Evolutionary conservation across 2,113 vertebrate genomes (phyloP), one percentile per base, ranked within the genome.

Genomic region (Nerophis lumbriciformis): DNA sequence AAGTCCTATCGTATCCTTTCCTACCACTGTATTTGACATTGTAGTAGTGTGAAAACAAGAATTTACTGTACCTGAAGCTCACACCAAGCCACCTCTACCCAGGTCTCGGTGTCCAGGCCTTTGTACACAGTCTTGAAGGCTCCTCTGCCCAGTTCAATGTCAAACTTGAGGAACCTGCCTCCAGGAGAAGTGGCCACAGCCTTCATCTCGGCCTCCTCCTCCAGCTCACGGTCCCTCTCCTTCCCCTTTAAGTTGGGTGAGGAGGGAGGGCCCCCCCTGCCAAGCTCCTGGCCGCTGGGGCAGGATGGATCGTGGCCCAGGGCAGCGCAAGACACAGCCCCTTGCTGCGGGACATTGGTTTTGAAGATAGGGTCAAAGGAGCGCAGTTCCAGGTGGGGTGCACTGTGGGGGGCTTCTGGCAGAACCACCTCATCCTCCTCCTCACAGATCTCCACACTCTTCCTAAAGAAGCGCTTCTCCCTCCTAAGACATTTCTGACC

Each of bases 71-170:
- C 94, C 94, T 97, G 94, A 63, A 97, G 85, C 79, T 96, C 95
- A 74, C 95, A 96, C 95, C 95, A 97, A 69, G 95, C 95, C 79
- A 97, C 95, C 76, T 97, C 95, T 73, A 97, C 95, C 94, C 94
- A 95, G 0, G 94, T 97, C 71, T 95, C 95, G 0, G 94, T 95
- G 83, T 97, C 95, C 66, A 97, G 84, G 64, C 95, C 95, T 87
- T 97, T 97, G 80, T 94, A 97, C 15, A 97, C 95, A 0, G 94
- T 96, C 84, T 97, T 97, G 81, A 97, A 97, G 38, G 95, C 94
- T 74, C 95, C 95, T 75, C 95, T 88, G 44, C 95, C 95, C 14
- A 97, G 81, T 82, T 97, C 94, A 48, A 96, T 95, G 79, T 97
- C 94, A 63, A 97, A 96, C 68, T 97, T 96, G 51, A 96, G 89